Conservation (phyloP, 2,113 vertebrate species). For the Chaetodon trifascialis region DNA sequence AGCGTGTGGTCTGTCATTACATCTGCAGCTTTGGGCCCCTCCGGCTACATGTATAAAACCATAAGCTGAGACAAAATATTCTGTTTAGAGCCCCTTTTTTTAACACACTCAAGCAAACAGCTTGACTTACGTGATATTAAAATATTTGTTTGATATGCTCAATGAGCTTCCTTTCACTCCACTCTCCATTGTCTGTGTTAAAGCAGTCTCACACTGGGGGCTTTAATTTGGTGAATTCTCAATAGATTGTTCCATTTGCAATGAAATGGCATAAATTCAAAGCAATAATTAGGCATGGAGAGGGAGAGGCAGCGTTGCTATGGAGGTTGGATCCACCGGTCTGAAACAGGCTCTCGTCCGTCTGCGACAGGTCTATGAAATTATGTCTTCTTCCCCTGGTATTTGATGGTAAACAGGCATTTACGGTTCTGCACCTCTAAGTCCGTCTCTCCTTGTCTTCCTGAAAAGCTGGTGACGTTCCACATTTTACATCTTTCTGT, state of each 20-base stretch:
- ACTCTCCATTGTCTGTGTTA: conserved; percentile 43
- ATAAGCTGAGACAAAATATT: conserved; percentile 18
- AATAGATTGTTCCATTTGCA: conserved; percentile 64
- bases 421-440: background rate
- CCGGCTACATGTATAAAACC: background rate
- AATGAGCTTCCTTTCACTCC: conserved; percentile 53
- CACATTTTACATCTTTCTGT: conserved; percentile 1
- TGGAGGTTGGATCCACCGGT: conserved; percentile 41
- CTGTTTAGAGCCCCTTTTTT: background rate
- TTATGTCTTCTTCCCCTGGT: conserved; percentile 22
- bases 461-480: background rate
- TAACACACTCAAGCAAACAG: conserved; percentile 6
- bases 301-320: conserved; percentile 63
- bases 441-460: background rate
- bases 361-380: conserved; percentile 18
- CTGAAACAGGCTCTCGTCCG: conserved; percentile 29
- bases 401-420: conserved; percentile 15
- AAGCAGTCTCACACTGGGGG: conserved; percentile 29
- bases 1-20: conserved; percentile 22
- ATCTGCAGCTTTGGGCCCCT: conserved; percentile 19
- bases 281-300: conserved; percentile 69
- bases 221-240: conserved; percentile 66
- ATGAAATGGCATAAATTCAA: conserved; percentile 74
- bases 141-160: conserved; percentile 72
- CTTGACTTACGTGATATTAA: conserved; percentile 32